These are phyloP conservation scores for Gymnopithys bicolor DNA, from an alignment of 2,797 vertebrate genomes.

Conservation along the genomic window DNA sequence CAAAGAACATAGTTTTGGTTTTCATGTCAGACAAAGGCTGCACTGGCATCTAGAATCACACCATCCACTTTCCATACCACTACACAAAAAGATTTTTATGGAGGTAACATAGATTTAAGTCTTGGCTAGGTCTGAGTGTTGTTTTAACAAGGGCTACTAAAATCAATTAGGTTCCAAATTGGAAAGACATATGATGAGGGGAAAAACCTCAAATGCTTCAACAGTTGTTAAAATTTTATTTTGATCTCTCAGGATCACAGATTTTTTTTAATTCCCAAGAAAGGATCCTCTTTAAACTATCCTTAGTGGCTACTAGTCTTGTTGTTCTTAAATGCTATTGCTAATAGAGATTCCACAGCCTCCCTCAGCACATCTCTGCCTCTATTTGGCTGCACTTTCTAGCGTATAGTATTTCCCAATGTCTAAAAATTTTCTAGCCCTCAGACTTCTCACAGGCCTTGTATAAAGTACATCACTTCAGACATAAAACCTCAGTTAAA, in stretches of 20 bases:
- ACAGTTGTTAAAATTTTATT: background rate
- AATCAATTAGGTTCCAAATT: background rate
- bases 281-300: background rate
- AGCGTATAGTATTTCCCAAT: background rate
- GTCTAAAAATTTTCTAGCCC: background rate
- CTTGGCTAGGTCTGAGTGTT: rapidly evolving
- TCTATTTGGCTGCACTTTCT: background rate
- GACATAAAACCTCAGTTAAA: background rate
- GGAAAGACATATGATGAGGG: rapidly evolving
- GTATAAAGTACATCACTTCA: background rate
- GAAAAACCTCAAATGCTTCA: background rate
- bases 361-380: background rate
- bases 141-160: background rate
- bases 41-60: background rate
- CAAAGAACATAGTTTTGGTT: background rate
- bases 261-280: background rate
- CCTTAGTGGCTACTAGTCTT: background rate
- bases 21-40: background rate
- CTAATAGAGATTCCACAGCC: background rate
- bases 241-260: background rate
- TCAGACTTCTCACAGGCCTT: background rate
- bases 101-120: background rate
- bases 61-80: background rate
- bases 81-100: background rate
- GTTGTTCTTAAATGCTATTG: background rate